phyloP scores from a whole-genome alignment of 2,113 vertebrate genomes.

The Menura novaehollandiae region DNA sequence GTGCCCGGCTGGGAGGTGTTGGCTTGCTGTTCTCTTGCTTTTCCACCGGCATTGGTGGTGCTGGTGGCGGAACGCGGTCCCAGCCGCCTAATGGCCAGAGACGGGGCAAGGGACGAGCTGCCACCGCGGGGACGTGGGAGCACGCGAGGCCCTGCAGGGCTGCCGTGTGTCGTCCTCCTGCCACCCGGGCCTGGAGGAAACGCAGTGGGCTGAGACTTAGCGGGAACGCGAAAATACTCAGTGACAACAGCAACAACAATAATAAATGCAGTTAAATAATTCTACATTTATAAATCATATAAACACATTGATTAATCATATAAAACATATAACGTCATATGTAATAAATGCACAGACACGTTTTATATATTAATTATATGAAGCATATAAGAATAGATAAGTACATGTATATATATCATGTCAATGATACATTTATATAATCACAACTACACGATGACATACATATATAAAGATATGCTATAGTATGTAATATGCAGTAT shows the following conservation, averaged over 20 bases:
- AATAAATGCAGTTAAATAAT: neutral
- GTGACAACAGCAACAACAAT: fast-evolving
- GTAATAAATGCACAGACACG: neutral
- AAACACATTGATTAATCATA: no score
- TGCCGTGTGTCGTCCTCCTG: neutral
- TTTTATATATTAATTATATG: neutral
- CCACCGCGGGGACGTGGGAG: fast-evolving
- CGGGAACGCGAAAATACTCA: fast-evolving
- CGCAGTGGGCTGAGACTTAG: fast-evolving
- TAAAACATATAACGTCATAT: neutral
- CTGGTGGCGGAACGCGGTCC: no score
- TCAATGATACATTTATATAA: neutral
- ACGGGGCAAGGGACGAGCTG: no score
- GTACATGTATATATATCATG: neutral
- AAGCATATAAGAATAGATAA: neutral
- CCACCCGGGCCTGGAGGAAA: neutral
- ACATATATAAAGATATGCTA: neutral
- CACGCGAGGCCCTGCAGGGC: neutral
- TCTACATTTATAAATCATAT: fast-evolving
- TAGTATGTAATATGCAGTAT: neutral
- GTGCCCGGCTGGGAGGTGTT: fast-evolving
- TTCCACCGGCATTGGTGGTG: neutral
- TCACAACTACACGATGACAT: neutral
- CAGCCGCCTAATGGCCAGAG: neutral
- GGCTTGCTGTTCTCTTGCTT: neutral